Percentiles rank a stretch among this genome's conserved stretches.
phyloP scores from a whole-genome alignment of 2,113 vertebrate species.

The Isurus oxyrinchus region DNA sequence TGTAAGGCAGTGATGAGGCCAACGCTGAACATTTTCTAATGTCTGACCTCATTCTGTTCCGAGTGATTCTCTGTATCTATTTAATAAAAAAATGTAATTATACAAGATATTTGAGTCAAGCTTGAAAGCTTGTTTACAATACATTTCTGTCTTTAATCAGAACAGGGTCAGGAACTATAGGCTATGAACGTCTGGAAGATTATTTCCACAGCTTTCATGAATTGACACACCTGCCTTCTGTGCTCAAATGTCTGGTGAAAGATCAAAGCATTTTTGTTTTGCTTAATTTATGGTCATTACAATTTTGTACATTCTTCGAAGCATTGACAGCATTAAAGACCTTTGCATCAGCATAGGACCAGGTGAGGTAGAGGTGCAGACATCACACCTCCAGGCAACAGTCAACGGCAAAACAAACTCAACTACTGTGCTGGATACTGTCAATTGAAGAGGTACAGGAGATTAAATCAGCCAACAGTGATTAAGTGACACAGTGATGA shows the following conservation, averaged over 20 bases:
- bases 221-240: conserved; percentile 3
- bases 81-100: background rate
- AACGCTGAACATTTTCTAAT: background rate
- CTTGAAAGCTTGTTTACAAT: background rate
- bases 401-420: background rate
- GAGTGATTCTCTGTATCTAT: background rate
- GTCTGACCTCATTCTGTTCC: background rate
- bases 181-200: background rate
- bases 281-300: background rate
- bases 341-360: background rate
- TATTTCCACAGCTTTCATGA: background rate
- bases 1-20: background rate
- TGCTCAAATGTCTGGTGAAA: background rate
- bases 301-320: background rate
- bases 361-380: background rate
- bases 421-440: background rate
- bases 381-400: background rate
- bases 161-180: background rate
- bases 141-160: conserved; percentile 21
- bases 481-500: background rate
- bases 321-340: background rate
- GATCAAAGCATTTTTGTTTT: conserved; percentile 7
- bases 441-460: background rate
- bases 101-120: background rate
- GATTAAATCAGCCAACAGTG: background rate